These are phyloP conservation scores for Zaprionus ornatus DNA, from an alignment of 1,140 invertebrate species.

Conservation along the genomic window DNA sequence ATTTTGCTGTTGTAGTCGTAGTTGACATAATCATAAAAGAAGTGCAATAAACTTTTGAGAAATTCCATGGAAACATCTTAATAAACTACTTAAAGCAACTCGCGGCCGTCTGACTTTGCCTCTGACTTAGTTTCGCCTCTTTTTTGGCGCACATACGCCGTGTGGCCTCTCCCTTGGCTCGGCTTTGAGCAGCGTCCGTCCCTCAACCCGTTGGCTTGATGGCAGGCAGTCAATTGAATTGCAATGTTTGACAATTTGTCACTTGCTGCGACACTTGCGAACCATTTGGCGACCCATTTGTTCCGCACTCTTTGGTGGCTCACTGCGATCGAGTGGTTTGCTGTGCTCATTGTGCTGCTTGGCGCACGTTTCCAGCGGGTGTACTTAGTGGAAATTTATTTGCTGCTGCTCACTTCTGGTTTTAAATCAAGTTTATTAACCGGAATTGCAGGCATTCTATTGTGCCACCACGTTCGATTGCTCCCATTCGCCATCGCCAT, in stretches of 20 bases:
- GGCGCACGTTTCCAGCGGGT: background rate
- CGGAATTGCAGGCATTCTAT: conserved; percentile 66
- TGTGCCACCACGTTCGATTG: conserved; percentile 32
- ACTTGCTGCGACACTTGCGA: conserved; percentile 52
- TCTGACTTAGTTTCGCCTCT: conserved; percentile 29
- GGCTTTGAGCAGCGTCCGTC: conserved; percentile 57
- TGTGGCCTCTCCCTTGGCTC: conserved; percentile 64
- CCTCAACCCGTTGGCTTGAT: conserved; percentile 53
- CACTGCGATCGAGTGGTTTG: conserved; percentile 31
- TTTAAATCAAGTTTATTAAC: conserved; percentile 83
- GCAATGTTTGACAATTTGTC: conserved; percentile 79
- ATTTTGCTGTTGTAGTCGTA: background rate
- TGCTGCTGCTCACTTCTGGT: conserved; percentile 75
- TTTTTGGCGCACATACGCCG: conserved; percentile 52
- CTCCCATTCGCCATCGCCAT: conserved; percentile 32
- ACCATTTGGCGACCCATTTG: conserved; percentile 59
- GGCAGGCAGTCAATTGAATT: conserved; percentile 65
- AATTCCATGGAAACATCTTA: conserved; percentile 68
- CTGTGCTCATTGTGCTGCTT: conserved; percentile 30
- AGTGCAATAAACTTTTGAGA: conserved; percentile 73
- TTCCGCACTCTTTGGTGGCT: conserved; percentile 65
- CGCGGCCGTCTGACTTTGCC: conserved; percentile 42
- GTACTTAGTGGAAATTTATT: conserved; percentile 77
- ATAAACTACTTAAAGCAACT: conserved; percentile 50
- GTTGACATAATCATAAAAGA: conserved; percentile 47